phyloP scores from a whole-genome alignment of 2,888 invertebrate species.

The Nemapogon koenigi region DNA sequence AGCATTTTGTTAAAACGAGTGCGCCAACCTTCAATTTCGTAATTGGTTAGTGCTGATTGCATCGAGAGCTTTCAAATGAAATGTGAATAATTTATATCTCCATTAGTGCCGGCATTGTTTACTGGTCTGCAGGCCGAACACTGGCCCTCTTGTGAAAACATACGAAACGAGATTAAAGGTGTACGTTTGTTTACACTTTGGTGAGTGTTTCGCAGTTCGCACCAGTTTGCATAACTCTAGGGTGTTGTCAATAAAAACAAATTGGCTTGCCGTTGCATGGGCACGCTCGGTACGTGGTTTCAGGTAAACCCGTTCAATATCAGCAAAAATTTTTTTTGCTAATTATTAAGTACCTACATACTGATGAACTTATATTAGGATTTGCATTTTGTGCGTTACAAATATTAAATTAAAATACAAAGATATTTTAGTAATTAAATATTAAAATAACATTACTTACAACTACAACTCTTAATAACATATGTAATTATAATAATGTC shows the following conservation, averaged over 20 bases:
- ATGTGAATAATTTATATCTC: slow-evolving; percentile 59
- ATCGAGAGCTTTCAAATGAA: slow-evolving; percentile 30
- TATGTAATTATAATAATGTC: no score
- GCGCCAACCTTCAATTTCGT: slow-evolving; percentile 5
- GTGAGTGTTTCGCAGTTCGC: slow-evolving; percentile 57
- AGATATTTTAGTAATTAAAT: no score
- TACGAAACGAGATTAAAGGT: slow-evolving; percentile 56
- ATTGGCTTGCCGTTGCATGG: slow-evolving; percentile 58
- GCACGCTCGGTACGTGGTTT: no score
- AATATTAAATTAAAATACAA: no score
- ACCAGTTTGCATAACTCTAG: slow-evolving; percentile 60
- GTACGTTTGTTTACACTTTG: slow-evolving; percentile 56
- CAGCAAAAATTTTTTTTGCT: no score
- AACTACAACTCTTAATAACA: no score
- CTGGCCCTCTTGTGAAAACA: slow-evolving; percentile 52
- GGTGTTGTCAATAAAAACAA: slow-evolving; percentile 64
- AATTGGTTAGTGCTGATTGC: slow-evolving; percentile 30
- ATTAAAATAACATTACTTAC: no score
- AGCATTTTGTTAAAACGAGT: not conserved
- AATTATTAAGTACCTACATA: no score
- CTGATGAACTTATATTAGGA: no score
- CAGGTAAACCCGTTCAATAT: no score
- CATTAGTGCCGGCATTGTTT: slow-evolving; percentile 60
- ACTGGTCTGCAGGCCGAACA: slow-evolving; percentile 44
- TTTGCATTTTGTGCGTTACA: no score